Conservation (phyloP, 2,888 invertebrate genomes). For the Drosophila kambysellisi region DNA sequence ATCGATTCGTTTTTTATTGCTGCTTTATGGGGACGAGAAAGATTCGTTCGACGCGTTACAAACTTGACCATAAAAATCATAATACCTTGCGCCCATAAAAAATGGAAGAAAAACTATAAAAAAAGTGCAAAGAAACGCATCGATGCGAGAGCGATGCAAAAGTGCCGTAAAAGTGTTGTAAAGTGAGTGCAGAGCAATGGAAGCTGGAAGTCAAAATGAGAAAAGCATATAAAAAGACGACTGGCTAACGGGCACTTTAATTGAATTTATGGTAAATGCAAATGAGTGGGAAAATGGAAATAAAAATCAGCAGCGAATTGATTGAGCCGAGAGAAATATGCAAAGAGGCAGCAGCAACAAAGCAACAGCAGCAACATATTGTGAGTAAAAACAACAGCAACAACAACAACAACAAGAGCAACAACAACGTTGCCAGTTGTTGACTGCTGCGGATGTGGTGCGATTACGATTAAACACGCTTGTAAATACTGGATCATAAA, state of each 20-base stretch:
- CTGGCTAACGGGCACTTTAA: slow-evolving; percentile 50
- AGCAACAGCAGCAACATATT: slow-evolving; percentile 31
- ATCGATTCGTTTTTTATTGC: neutral
- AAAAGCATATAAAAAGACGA: slow-evolving; percentile 21
- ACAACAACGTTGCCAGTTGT: slow-evolving; percentile 36
- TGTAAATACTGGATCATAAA: slow-evolving; percentile 75
- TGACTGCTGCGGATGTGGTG: slow-evolving; percentile 34
- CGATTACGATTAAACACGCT: slow-evolving; percentile 79
- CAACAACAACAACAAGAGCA: slow-evolving; percentile 4
- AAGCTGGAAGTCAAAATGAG: slow-evolving; percentile 14
- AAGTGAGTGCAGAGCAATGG: slow-evolving; percentile 32
- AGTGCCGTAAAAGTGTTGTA: slow-evolving; percentile 11
- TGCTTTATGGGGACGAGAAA: neutral
- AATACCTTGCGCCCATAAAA: neutral
- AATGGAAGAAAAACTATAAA: neutral
- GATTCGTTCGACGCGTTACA: neutral
- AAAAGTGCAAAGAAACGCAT: slow-evolving; percentile 3
- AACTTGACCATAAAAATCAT: neutral
- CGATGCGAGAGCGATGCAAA: slow-evolving; percentile 19
- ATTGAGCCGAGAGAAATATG: slow-evolving; percentile 60
- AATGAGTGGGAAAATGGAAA: slow-evolving; percentile 69
- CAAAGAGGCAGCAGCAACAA: slow-evolving; percentile 50
- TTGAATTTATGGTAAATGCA: slow-evolving; percentile 79
- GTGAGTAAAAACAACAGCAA: slow-evolving; percentile 21
- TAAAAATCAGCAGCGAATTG: slow-evolving; percentile 65